Conservation (phyloP, 2,113 vertebrate genomes). For the Hassar affinis region DNA sequence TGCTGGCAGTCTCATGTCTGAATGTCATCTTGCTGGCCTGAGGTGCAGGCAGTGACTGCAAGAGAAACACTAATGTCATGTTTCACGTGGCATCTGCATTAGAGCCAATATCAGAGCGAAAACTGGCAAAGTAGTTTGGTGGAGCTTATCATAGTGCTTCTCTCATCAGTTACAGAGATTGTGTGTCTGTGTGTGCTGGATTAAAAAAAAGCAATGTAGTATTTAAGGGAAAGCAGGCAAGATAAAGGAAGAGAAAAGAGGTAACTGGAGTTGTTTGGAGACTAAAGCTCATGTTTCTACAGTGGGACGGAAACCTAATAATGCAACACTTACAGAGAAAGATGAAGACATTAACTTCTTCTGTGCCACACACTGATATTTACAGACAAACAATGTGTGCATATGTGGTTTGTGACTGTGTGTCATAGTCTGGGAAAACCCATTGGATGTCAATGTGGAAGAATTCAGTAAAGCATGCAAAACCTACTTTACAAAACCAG, state of each 20-base stretch:
- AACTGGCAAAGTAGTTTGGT: constrained; percentile 22
- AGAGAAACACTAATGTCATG: constrained; percentile 38
- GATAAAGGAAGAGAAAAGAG: not conserved
- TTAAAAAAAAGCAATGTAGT: not conserved
- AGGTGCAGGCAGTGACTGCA: constrained; percentile 8
- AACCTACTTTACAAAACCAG: not conserved
- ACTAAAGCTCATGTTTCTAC: constrained; percentile 2
- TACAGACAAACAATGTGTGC: not conserved
- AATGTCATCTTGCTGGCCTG: constrained; percentile 40
- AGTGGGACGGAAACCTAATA: constrained; percentile 1
- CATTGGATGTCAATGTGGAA: not conserved
- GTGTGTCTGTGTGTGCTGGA: constrained; percentile 15
- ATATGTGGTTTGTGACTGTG: not conserved
- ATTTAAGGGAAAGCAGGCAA: not conserved
- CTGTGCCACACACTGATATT: not conserved
- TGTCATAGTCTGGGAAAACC: not conserved
- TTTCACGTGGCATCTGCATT: constrained; percentile 31
- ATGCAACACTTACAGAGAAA: not conserved
- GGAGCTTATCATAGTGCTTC: constrained; percentile 23
- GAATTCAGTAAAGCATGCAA: not conserved
- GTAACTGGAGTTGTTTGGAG: not conserved
- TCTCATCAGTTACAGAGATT: constrained; percentile 11
- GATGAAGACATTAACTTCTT: not conserved
- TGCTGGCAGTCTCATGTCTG: constrained; percentile 20
- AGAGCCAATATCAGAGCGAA: constrained; percentile 20